These are phyloP conservation scores for Yoshiicerus persimilis DNA, from an alignment of 1,140 invertebrate species.

Conservation along the genomic window DNA sequence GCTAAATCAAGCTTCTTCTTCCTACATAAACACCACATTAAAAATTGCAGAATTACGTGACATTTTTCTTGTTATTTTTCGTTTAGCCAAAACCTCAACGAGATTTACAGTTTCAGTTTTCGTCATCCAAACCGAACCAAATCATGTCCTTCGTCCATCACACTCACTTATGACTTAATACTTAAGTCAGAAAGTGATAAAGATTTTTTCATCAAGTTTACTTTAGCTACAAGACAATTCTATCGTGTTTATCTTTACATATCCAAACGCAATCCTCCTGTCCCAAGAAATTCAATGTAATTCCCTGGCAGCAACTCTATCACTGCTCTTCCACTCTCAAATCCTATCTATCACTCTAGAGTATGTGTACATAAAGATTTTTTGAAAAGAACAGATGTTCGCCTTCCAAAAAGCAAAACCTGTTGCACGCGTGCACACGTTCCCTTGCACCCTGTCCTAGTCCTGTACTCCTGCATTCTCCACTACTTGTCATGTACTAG, in stretches of 20 bases:
- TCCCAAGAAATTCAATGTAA: slow-evolving; percentile 20
- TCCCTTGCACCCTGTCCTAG: slow-evolving; percentile 10
- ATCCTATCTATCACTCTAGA: slow-evolving; percentile 19
- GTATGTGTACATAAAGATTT: slow-evolving; percentile 24
- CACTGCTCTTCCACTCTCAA: slow-evolving; percentile 11
- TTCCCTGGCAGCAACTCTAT: slow-evolving; percentile 6
- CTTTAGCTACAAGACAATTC: slow-evolving; percentile 16
- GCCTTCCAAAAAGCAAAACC: slow-evolving; percentile 46
- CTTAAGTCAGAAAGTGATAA: background rate
- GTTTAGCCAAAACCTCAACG: background rate
- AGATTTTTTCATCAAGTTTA: slow-evolving; percentile 18
- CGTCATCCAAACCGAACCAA: background rate
- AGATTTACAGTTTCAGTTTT: background rate
- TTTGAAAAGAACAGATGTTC: slow-evolving; percentile 47
- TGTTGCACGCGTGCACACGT: slow-evolving; percentile 44
- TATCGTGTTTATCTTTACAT: slow-evolving; percentile 21
- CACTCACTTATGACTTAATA: background rate
- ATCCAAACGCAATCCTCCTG: slow-evolving; percentile 12
- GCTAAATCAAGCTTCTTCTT: background rate
- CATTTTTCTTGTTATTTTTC: background rate
- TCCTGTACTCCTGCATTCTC: background rate
- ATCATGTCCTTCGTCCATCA: background rate
- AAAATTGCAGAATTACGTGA: slow-evolving; percentile 14
- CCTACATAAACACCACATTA: background rate
- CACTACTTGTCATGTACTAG: background rate